Percentiles rank a stretch among this genome's conserved stretches.
Evolutionary conservation across 2,888 invertebrate genomes (phyloP).

Genomic region (Pherbina coryleti): DNA sequence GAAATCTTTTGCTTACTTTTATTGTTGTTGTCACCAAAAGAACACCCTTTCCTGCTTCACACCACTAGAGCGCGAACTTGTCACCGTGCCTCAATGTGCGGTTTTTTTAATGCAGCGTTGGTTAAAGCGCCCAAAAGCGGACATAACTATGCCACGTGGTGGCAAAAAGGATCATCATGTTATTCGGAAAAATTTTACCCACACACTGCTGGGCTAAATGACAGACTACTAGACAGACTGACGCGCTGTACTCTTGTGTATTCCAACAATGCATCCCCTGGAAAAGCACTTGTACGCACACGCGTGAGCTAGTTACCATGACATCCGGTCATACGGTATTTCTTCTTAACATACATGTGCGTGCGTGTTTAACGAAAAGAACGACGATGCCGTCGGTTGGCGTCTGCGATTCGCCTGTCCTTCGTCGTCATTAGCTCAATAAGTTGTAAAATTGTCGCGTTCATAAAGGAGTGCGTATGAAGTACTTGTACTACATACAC

Average conservation of each 20-base stretch:
- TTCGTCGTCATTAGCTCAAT: slow-evolving; percentile 61
- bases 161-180: slow-evolving; percentile 36
- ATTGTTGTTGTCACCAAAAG: not conserved
- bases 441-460: slow-evolving; percentile 60
- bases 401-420: not conserved
- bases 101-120: not conserved
- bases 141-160: not conserved
- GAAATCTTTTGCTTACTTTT: not conserved
- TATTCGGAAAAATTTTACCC: slow-evolving; percentile 12
- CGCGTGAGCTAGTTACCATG: not conserved
- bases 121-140: not conserved
- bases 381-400: too few species aligned
- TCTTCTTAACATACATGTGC: slow-evolving; percentile 9
- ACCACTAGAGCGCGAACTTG: not conserved
- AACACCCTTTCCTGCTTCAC: not conserved
- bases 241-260: slow-evolving; percentile 47
- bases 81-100: not conserved
- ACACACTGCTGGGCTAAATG: not conserved
- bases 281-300: slow-evolving; percentile 26
- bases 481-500: too few species aligned
- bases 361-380: not conserved
- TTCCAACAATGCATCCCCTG: slow-evolving; percentile 14
- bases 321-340: not conserved
- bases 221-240: not conserved
- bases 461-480: slow-evolving; percentile 28